Evolutionary conservation across 2,888 invertebrate species (phyloP).

Genomic region (Platycheirus albimanus): DNA sequence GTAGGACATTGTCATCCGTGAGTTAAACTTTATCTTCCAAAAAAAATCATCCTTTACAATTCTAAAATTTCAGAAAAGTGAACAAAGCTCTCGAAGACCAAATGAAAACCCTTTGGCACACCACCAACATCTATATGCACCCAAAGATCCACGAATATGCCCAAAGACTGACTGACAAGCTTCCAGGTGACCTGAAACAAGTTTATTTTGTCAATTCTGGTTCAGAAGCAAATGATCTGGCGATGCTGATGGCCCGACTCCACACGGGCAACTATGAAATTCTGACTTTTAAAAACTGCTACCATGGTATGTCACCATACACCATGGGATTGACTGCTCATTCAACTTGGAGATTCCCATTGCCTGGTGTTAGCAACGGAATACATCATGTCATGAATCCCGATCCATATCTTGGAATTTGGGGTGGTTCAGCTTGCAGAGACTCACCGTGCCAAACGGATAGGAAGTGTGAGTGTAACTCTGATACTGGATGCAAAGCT

Average conservation of each 20-base stretch:
- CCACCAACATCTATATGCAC: constrained; percentile 95
- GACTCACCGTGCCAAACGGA: constrained; percentile 92
- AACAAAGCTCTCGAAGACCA: constrained; percentile 91
- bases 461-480: constrained; percentile 86
- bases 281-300: constrained; percentile 93
- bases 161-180: constrained; percentile 89
- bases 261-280: constrained; percentile 94
- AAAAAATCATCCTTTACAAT: not conserved
- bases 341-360: constrained; percentile 90
- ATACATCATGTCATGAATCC: constrained; percentile 95
- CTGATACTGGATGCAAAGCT: constrained; percentile 86
- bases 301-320: constrained; percentile 95
- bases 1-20: constrained; percentile 99
- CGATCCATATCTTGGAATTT: constrained; percentile 94
- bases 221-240: constrained; percentile 98
- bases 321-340: constrained; percentile 92
- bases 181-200: constrained; percentile 94
- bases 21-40: constrained; percentile 82
- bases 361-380: constrained; percentile 87
- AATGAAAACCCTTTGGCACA: constrained; percentile 93
- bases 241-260: constrained; percentile 92
- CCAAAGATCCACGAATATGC: constrained; percentile 96
- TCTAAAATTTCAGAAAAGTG: constrained; percentile 87
- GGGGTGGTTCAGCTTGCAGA: constrained; percentile 94
- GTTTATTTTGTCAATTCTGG: constrained; percentile 98